Evolutionary conservation across 2,113 vertebrate species (phyloP), one percentile per base, ranked within the genome.

Genomic region (Hippocampus comes): DNA sequence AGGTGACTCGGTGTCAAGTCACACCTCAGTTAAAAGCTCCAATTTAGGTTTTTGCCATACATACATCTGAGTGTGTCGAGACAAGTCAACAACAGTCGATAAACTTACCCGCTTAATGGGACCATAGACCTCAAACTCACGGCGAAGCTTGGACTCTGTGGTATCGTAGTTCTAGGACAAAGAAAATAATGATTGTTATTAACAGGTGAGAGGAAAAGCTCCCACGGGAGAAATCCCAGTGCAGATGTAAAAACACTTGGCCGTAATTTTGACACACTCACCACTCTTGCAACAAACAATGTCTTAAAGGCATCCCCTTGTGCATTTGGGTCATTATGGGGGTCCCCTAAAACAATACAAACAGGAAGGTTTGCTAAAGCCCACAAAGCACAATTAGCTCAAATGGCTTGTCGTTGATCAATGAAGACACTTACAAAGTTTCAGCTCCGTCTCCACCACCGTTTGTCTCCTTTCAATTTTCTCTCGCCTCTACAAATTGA

Each of bases 301-400:
- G 96, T 97, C 88, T 96, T 97, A 89, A 97, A 97, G 66, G 96
- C 96, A 78, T 97, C 96, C 0, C 96, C 96, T 87, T 97, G 96
- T 43, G 95, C 96, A 78, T 97, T 97, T 10, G 94, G 89, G 86
- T 97, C 96, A 65, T 97, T 97, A 80, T 97, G 96, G 42, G 96
- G 95, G 82, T 97, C 96, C 96, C 96, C 95, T 97, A 77, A 27
- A 14, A 42, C 38, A 63, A 76, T 38, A 4, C 18, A 75, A 42
- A 69, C 0, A 67, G 11, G 18, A 73, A 25, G 25, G 1, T 77
- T 34, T 72, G 49, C 34, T 2, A 25, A 21, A 15, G 9, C 53
- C 51, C n/a, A 12, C 5, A 55, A 5, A 43, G 2, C 5, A 23
- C 0, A 23, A 5, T 48, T 5, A 55, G 5, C 9, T 2, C 48